Base-by-base conservation (phyloP, 2,797 vertebrate species). In the Gouania willdenowi region DNA sequence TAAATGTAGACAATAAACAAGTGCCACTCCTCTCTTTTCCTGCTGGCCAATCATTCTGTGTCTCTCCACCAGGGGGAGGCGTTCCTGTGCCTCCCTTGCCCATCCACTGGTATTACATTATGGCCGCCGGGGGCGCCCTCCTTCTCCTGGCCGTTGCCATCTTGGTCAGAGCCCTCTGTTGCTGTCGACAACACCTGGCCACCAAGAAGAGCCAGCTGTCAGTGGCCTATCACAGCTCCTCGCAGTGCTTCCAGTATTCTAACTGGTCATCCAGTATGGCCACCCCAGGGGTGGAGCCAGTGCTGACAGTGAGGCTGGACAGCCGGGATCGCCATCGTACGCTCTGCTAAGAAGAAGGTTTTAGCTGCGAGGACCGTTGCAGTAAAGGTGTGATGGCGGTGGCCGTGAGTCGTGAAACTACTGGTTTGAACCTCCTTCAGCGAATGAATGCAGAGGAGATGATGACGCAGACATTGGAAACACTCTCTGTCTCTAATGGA, bases 81-180 rank as follows among this genome's bases (percentile, higher is more conserved):
- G 90, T 92, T 85, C 94, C 90, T 86, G 91, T 95, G 90, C 94
- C 93, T 88, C 93, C 94, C 84, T 91, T 97, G 82, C 93, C 94
- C 91, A 92, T 93, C 94, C 95, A 94, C 92, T 98, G 95, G 95
- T 97, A 98, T 97, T 98, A 97, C 94, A 92, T 95, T 84, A 93
- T 98, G 92, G 95, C 95, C 62, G 93, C 91, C 54, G 95, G 94
- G 75, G 95, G 92, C 65, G 94, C 92, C 85, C 88, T 95, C 88
- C 91, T 97, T 87, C 91, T 98, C 81, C 92, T 98, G 89, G 91
- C 94, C 55, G 93, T 89, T 87, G 90, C 95, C 92, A 90, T 82
- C 62, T 92, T 97, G 87, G 91, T 92, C 87, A 91, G 96, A 88
- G 94, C 92, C 70, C 90, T 98, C 79, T 95, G 96, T 91, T 94